Conservation (phyloP, 2,888 invertebrate species). For the Meteorus cinctellus region DNA sequence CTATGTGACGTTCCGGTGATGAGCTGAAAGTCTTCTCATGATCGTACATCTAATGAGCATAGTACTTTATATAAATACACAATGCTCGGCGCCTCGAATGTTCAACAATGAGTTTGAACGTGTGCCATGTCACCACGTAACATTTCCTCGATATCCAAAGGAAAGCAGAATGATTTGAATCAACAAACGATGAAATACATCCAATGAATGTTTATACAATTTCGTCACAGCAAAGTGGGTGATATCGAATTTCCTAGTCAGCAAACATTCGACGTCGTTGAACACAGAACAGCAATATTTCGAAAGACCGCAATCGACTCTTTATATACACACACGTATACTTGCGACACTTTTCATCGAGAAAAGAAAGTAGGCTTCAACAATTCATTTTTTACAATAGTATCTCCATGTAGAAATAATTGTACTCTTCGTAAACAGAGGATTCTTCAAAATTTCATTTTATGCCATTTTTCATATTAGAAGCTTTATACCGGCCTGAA, state of each 20-base stretch:
- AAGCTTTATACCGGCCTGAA: too few species aligned
- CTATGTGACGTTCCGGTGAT: not conserved
- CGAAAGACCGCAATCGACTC: slow-evolving; percentile 10
- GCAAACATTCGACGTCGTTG: not conserved
- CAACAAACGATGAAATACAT: not conserved
- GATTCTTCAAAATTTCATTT: not conserved
- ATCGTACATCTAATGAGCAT: too few species aligned
- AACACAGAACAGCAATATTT: slow-evolving; percentile 8
- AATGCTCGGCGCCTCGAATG: not conserved
- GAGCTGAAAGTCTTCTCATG: not conserved
- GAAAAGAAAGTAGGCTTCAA: slow-evolving; percentile 28
- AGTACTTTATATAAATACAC: not conserved
- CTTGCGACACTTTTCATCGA: slow-evolving; percentile 29
- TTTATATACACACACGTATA: not conserved
- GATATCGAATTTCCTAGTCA: slow-evolving; percentile 1
- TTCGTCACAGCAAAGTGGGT: not conserved
- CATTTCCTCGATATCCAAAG: not conserved
- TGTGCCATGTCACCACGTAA: not conserved
- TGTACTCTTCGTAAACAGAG: not conserved
- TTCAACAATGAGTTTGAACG: not conserved
- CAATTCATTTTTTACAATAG: not conserved
- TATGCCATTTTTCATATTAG: too few species aligned
- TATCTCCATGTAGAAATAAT: not conserved
- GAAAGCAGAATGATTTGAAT: not conserved
- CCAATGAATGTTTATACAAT: not conserved